These are phyloP conservation scores for Eulacestoma nigropectus DNA, from an alignment of 2,113 vertebrate species.

Conservation along the genomic window DNA sequence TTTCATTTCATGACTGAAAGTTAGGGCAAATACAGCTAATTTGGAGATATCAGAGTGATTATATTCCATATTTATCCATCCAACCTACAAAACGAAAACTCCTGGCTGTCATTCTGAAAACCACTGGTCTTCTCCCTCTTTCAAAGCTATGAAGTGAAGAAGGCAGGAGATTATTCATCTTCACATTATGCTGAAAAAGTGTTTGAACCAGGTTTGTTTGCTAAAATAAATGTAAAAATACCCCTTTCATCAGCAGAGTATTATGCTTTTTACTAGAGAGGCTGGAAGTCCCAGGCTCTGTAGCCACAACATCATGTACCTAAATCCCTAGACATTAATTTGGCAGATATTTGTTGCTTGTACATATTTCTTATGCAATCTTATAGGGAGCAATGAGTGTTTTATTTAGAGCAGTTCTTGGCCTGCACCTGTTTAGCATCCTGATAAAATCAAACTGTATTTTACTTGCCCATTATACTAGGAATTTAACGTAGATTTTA, in stretches of 20 bases:
- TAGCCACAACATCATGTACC: neutral
- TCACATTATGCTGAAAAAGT: neutral
- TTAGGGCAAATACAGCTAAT: neutral
- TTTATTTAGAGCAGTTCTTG: neutral
- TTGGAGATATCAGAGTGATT: neutral
- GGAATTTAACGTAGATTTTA: neutral
- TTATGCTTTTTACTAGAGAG: neutral
- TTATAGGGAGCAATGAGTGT: neutral
- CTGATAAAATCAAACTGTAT: neutral
- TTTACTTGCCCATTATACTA: neutral
- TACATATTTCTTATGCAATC: neutral
- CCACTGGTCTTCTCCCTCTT: neutral
- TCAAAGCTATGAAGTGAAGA: neutral
- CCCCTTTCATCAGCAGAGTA: fast-evolving
- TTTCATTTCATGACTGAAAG: neutral
- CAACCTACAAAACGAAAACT: neutral
- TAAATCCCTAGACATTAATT: neutral
- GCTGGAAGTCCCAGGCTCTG: neutral
- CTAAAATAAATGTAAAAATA: neutral
- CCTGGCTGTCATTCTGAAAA: neutral
- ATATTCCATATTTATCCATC: neutral
- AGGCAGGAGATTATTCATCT: neutral
- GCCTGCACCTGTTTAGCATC: neutral
- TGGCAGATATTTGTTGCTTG: neutral
- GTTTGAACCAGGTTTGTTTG: neutral